Conservation (phyloP, 2,888 invertebrate species). For the Abrostola tripartita region DNA sequence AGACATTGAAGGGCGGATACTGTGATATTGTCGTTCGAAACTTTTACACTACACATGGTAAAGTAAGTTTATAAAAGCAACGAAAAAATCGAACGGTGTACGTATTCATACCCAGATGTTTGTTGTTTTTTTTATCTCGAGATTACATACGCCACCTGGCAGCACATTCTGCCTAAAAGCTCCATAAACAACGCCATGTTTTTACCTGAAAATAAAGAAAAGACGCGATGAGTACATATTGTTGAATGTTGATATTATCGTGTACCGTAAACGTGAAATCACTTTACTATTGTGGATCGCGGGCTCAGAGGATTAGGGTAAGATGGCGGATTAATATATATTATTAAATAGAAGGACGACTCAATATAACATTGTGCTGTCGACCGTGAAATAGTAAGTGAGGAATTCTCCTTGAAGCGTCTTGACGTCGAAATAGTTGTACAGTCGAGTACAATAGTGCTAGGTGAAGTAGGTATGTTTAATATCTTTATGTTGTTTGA, state of each 20-base stretch:
- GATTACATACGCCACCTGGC: constrained; percentile 44
- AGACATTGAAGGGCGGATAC: no score
- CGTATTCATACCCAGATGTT: neutral
- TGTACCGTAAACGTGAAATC: constrained; percentile 61
- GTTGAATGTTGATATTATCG: constrained; percentile 36
- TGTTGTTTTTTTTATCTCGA: constrained; percentile 26
- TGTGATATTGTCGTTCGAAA: no score
- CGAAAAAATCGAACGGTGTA: neutral
- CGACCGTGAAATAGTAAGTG: constrained; percentile 44
- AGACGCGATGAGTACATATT: constrained; percentile 46
- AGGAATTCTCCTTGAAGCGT: constrained; percentile 28
- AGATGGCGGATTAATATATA: constrained; percentile 55
- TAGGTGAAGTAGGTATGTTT: neutral
- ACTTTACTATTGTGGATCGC: constrained; percentile 64
- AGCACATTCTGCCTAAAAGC: constrained; percentile 45
- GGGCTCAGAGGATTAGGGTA: constrained; percentile 59
- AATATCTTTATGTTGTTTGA: neutral
- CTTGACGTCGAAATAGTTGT: constrained; percentile 12
- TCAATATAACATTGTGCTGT: constrained; percentile 44
- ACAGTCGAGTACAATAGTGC: constrained; percentile 8
- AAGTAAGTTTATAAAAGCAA: neutral
- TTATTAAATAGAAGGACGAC: constrained; percentile 48
- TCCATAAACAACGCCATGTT: constrained; percentile 48
- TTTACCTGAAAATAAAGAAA: constrained; percentile 71
- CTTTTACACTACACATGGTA: neutral